A percentile compares a stretch with the other conserved stretches of the same genome.
phyloP scores from a whole-genome alignment of 2,797 vertebrate genomes.

The Phrynocephalus guinanensis region DNA sequence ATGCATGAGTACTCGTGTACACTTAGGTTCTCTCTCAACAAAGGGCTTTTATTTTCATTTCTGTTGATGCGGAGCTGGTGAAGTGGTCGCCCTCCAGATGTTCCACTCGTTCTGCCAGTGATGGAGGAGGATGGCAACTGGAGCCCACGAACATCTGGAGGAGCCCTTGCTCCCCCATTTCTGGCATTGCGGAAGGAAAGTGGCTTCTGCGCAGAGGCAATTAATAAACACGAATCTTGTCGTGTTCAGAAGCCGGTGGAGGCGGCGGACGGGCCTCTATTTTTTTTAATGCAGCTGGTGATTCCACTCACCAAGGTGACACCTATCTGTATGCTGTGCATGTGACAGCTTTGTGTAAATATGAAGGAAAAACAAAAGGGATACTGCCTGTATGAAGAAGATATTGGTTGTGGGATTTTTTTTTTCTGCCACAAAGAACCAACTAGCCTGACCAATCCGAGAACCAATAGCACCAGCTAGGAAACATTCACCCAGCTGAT shows the following conservation, averaged over 20 bases:
- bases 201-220: background rate
- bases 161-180: background rate
- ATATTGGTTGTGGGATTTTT: background rate
- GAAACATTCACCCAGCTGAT: background rate
- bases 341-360: background rate
- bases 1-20: background rate
- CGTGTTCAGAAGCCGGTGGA: background rate
- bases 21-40: background rate
- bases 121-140: background rate
- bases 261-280: too few relatives aligned
- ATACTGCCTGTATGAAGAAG: too few relatives aligned
- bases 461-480: background rate
- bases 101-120: background rate
- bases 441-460: background rate
- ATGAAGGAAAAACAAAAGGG: background rate
- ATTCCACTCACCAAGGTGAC: background rate
- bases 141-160: background rate
- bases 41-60: background rate
- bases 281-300: background rate
- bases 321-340: too few relatives aligned
- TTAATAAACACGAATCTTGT: background rate
- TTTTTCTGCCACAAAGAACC: background rate
- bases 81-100: background rate
- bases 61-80: background rate
- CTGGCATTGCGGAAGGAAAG: background rate